Base-by-base conservation (phyloP, 2,797 vertebrate genomes). In the Poeciliopsis turneri region DNA sequence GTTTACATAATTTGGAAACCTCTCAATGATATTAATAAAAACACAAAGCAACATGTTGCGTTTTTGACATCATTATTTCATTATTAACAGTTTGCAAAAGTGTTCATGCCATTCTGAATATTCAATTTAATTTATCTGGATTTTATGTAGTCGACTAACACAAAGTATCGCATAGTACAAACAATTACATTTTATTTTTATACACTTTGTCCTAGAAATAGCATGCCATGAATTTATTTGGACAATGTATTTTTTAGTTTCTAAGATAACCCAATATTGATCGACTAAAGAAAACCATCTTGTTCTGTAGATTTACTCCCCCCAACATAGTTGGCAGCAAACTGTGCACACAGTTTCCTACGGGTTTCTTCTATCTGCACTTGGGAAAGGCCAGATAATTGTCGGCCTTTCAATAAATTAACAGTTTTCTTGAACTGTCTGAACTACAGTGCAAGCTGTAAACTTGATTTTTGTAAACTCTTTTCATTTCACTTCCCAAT, bases 11-110 rank as follows among this genome's bases (percentile, higher is more conserved):
- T 86, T 88, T 79, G 79, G 77, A 4, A 74, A 46, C 70, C 28
- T 75, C 79, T 86, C 59, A 84, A 72, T 43, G 73, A 79, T 41
- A 20, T 81, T 55, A 72, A 30, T 71, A 82, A 80, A 84, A 88
- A 86, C 68, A 74, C 82, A 87, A 80, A 86, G 33, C 9, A 13
- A 30, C 2, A 5, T 20, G 9, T 59, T 39, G 55, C 72, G 20
- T 73, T 66, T 23, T 36, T 30, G 11, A 20, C 69, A 76, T 45
- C 12, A 53, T 25, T 59, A 41, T 36, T 80, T 39, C 72, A 78
- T 0, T 36, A 81, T 74, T 80, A 64, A 36, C 12, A 41, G 57
- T 57, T 55, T 78, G 28, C 46, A 74, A 51, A 71, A 76, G 55
- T 68, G 4, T 70, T 70, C 6, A 46, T 8, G 15, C 12, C 68